Base-by-base conservation (phyloP, 2,797 vertebrate species). In the Artibeus jamaicensis region DNA sequence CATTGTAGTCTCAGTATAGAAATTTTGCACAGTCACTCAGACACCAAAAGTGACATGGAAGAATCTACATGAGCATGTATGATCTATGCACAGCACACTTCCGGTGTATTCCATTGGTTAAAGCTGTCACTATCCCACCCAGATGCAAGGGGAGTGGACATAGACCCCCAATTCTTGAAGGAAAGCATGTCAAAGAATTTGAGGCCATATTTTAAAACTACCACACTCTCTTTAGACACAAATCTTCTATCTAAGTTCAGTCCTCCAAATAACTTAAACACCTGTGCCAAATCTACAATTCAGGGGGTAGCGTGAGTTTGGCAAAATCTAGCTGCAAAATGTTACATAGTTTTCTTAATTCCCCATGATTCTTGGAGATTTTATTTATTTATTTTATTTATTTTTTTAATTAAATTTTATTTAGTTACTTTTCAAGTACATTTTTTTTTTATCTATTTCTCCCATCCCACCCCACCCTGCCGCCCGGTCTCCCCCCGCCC, bases 181-280 rank as follows among this genome's bases (percentile, higher is more conserved):
- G 5, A 37, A 73, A 6, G 12, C 55, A 0, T 29, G 6, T 62
- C 78, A 97, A 88, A 53, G 29, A 89, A 82, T 32, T 77, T 42
- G 21, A 85, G 44, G 42, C 14, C 57, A 57, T n/a, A 12, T 81
- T 82, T 95, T 83, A 42, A 96, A 94, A 57, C 15, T 70, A 81
- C 34, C 9, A 11, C 5, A 57, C 6, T 86, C 22, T 15, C 39
- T 89, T 79, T 87, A 73, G 34, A 91, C 24, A 74, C 37, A 84
- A 59, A 62, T 34, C 2, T 9, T 76, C 16, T 81, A n/a, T 44
- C 53, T 90, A 62, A 82, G 42, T 50, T 82, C 19, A 89, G 29
- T 78, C 86, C 42, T 88, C 83, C 7, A 96, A 96, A 90, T 71
- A 92, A 59, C 34, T 81, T 77, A 39, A 89, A 95, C 26, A 79